phyloP scores from a whole-genome alignment of 2,797 vertebrate species.

The Mionectes olivaceus region DNA sequence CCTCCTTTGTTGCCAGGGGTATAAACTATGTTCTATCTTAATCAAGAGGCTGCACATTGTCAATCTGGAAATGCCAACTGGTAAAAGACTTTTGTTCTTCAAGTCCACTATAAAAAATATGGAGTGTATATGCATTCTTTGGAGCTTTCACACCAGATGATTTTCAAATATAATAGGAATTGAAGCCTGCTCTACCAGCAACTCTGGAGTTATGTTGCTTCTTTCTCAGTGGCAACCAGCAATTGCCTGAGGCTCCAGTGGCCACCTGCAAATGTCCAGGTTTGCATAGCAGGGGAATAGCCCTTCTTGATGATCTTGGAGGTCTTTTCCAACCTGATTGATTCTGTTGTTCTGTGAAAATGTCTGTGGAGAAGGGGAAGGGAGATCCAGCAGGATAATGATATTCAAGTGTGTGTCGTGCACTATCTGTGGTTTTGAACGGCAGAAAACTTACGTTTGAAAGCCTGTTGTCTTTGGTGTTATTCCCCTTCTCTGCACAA shows the following conservation, averaged over 20 bases:
- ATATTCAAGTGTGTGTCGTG: not conserved
- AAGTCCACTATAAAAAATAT: not conserved
- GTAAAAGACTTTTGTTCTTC: not conserved
- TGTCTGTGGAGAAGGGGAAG: not conserved
- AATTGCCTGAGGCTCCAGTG: not conserved
- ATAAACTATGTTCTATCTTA: not conserved
- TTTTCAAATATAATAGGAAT: not conserved
- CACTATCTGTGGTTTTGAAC: not conserved
- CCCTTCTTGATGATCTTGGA: not conserved
- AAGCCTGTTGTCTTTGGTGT: not conserved
- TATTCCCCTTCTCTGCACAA: rapidly evolving
- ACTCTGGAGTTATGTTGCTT: not conserved
- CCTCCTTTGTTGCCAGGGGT: not conserved
- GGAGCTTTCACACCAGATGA: not conserved
- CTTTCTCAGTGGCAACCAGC: not conserved
- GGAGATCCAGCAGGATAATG: not conserved
- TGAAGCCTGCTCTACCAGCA: not conserved
- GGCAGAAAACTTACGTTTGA: not conserved
- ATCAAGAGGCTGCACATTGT: not conserved
- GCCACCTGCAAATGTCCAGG: not conserved
- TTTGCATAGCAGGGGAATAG: not conserved
- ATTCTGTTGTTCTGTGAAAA: not conserved
- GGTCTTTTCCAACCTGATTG: no score
- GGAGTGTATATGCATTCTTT: not conserved
- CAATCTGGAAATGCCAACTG: not conserved